phyloP scores from a whole-genome alignment of 2,888 invertebrate genomes.

The Pollenia griseotomentosa region DNA sequence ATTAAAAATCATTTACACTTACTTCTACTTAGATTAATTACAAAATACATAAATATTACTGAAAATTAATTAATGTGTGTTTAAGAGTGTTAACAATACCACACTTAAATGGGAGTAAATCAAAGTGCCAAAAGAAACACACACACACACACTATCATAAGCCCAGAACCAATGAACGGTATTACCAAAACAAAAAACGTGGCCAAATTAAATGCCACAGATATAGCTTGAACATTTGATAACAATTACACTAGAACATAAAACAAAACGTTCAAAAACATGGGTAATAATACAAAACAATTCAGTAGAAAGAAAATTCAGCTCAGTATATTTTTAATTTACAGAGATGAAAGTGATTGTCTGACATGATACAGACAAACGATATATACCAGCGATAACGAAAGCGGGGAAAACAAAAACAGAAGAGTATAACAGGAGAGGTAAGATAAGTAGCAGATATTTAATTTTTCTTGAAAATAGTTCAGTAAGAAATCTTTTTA shows the following conservation, averaged over 20 bases:
- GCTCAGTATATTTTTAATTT: slow-evolving; percentile 63
- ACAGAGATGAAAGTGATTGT: slow-evolving; percentile 68
- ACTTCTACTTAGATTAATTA: background rate
- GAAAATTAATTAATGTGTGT: slow-evolving; percentile 57
- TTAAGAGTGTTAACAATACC: slow-evolving; percentile 31
- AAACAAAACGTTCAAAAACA: slow-evolving; percentile 29
- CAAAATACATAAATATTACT: background rate
- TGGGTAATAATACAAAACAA: background rate
- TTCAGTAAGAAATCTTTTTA: no score
- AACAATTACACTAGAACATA: slow-evolving; percentile 38
- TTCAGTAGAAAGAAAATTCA: slow-evolving; percentile 10
- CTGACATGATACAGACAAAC: slow-evolving; percentile 26
- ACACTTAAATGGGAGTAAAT: no score
- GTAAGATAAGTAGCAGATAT: background rate
- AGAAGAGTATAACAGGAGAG: background rate
- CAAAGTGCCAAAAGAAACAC: background rate
- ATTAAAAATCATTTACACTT: background rate
- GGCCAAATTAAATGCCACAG: slow-evolving; percentile 45
- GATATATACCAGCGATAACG: background rate
- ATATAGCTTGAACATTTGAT: slow-evolving; percentile 59
- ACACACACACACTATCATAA: background rate
- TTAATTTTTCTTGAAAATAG: no score
- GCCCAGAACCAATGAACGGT: slow-evolving; percentile 8
- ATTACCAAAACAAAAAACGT: slow-evolving; percentile 28
- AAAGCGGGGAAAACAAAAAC: background rate